A percentile compares a stretch with the other conserved stretches of the same genome.
phyloP scores from a whole-genome alignment of 2,113 vertebrate species.

The Pyrgilauda ruficollis region DNA sequence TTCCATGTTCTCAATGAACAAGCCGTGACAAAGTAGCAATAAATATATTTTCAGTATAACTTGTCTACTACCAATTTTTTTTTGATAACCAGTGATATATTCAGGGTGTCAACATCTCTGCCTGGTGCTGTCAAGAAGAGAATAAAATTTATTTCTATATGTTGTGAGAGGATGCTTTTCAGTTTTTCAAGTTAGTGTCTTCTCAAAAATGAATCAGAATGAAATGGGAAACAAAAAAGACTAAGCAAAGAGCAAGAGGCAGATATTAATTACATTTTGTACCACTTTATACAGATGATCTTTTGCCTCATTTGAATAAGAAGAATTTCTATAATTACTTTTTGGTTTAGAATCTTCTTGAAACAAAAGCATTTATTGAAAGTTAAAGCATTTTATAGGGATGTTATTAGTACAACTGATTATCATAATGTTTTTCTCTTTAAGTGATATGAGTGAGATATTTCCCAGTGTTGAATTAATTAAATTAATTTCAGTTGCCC shows the following conservation, averaged over 20 bases:
- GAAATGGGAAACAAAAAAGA: background rate
- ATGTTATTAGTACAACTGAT: background rate
- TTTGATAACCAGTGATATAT: background rate
- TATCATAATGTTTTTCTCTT: background rate
- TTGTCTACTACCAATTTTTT: background rate
- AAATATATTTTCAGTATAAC: background rate
- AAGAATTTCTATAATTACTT: background rate
- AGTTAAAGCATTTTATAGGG: background rate
- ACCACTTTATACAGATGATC: background rate
- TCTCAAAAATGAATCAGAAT: background rate
- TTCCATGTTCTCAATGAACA: background rate
- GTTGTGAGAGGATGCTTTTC: background rate
- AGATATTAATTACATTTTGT: background rate
- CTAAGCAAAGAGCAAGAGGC: background rate
- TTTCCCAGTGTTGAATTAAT: background rate
- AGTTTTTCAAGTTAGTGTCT: background rate
- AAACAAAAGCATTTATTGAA: background rate
- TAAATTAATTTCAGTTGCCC: background rate
- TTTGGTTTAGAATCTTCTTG: background rate
- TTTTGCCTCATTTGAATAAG: background rate
- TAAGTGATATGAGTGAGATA: background rate
- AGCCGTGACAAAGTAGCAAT: background rate
- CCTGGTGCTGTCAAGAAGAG: background rate
- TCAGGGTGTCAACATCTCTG: background rate
- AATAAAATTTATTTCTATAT: background rate